These are phyloP conservation scores for Champsocephalus gunnari DNA, from an alignment of 2,797 vertebrate species.

Conservation along the genomic window DNA sequence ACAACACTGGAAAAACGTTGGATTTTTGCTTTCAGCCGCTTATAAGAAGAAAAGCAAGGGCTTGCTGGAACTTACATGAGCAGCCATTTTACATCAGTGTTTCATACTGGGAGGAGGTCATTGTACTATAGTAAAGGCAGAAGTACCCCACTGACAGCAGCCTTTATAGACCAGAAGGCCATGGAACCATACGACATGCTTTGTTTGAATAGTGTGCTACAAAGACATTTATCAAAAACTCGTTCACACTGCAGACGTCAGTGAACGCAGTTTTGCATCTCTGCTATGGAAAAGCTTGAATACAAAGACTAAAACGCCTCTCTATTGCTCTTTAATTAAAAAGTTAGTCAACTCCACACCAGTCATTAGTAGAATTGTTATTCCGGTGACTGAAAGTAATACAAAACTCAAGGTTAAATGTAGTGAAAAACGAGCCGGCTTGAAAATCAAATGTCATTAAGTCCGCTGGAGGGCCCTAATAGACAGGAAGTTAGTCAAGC, in stretches of 20 bases:
- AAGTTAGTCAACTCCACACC: slow-evolving; percentile 30
- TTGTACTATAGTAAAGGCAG: slow-evolving; percentile 33
- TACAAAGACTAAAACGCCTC: background rate
- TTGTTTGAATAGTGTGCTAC: slow-evolving; percentile 2
- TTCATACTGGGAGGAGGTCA: slow-evolving; percentile 28
- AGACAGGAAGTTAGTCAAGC: slow-evolving; percentile 32
- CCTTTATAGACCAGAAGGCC: slow-evolving; percentile 38
- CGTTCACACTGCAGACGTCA: background rate
- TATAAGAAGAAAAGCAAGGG: slow-evolving; percentile 18
- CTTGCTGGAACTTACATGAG: slow-evolving; percentile 7
- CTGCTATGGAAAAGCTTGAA: background rate
- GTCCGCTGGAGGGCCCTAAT: slow-evolving; percentile 32
- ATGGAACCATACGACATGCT: slow-evolving; percentile 19
- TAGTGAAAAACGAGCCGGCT: slow-evolving; percentile 54
- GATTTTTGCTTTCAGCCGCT: slow-evolving; percentile 28
- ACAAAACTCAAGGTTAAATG: slow-evolving; percentile 64
- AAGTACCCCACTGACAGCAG: slow-evolving; percentile 34
- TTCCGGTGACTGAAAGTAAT: slow-evolving; percentile 46
- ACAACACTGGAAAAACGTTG: slow-evolving; percentile 7
- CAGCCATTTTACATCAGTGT: slow-evolving; percentile 33
- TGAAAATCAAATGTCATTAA: slow-evolving; percentile 61
- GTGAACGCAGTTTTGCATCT: background rate
- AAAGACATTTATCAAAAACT: background rate
- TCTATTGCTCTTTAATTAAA: slow-evolving; percentile 17
- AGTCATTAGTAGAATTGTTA: slow-evolving; percentile 39